These are phyloP conservation scores for Monarcha castaneiventris DNA, from an alignment of 2,113 vertebrate species.

Conservation along the genomic window DNA sequence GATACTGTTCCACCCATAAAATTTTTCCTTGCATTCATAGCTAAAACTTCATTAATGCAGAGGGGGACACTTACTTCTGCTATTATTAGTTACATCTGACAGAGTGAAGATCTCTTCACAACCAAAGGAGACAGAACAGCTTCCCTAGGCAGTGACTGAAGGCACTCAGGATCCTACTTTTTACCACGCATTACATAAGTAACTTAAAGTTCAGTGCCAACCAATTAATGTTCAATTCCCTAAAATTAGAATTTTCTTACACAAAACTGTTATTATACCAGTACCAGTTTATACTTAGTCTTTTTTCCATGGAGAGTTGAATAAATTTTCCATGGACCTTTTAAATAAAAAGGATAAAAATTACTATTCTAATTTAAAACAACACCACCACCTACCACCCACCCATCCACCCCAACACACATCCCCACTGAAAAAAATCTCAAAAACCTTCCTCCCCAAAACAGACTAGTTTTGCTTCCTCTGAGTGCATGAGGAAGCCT, in stretches of 20 bases:
- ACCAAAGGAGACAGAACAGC: not conserved
- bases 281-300: not conserved
- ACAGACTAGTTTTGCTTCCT: not conserved
- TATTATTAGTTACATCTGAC: not conserved
- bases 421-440: not conserved
- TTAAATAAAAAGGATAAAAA: not conserved
- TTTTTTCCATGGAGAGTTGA: not conserved
- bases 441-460: not conserved
- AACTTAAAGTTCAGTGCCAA: not conserved
- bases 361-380: not conserved
- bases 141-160: not conserved
- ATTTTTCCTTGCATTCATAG: not conserved
- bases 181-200: not conserved
- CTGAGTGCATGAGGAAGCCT: not conserved
- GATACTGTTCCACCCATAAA: not conserved
- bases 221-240: not conserved
- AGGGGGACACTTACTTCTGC: not conserved
- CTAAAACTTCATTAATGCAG: not conserved
- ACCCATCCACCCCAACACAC: not conserved
- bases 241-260: not conserved
- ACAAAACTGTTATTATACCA: not conserved
- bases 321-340: not conserved
- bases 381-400: not conserved
- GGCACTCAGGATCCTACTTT: not conserved
- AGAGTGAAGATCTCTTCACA: not conserved